Conservation (phyloP, 2,113 vertebrate genomes). For the Felis catus region DNA sequence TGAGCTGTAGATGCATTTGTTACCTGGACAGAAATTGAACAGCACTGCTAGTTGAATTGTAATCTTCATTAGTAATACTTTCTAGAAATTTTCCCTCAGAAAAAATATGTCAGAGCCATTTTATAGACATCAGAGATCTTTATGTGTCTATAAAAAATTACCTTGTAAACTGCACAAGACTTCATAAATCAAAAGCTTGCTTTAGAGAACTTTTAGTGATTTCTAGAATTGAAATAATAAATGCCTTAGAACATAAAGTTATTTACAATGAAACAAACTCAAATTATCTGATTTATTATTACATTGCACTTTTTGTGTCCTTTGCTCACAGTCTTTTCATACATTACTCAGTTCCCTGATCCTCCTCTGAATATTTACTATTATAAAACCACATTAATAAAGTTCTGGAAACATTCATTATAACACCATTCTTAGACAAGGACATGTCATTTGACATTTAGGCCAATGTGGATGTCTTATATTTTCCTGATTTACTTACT, state of each 20-base stretch:
- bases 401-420: neutral
- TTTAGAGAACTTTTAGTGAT: neutral
- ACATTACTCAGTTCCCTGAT: neutral
- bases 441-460: neutral
- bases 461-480: neutral
- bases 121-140: neutral
- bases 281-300: neutral
- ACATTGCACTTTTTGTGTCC: neutral
- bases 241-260: neutral
- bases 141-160: neutral
- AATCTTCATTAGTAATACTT: neutral
- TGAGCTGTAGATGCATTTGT: neutral
- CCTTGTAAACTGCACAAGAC: neutral
- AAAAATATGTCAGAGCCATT: neutral
- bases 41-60: neutral
- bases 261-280: neutral
- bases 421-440: neutral
- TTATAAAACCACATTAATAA: neutral
- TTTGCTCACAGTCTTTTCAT: neutral
- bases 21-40: neutral
- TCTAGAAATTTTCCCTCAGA: neutral
- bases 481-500: constrained; percentile 84
- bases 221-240: neutral
- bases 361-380: neutral
- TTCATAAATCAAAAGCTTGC: neutral